Conservation (phyloP, 2,113 vertebrate genomes). For the Crotalus viridis region DNA sequence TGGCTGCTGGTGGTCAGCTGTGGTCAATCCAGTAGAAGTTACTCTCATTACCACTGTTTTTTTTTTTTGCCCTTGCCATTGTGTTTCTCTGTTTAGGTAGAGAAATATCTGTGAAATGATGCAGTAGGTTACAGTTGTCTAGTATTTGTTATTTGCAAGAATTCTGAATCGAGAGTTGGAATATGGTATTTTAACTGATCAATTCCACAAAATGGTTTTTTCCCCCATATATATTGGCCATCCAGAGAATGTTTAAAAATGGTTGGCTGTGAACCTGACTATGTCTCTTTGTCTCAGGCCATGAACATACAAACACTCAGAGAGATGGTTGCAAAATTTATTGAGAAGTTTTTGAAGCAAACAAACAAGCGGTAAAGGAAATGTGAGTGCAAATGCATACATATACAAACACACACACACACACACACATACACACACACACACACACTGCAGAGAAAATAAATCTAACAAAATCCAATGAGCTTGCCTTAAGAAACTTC, state of each 20-base stretch:
- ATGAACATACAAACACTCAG: background rate
- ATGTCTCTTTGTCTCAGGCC: background rate
- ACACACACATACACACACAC: too few species aligned
- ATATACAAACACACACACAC: too few species aligned
- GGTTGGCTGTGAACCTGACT: background rate
- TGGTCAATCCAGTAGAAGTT: too few species aligned
- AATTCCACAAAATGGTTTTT: background rate
- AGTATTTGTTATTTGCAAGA: background rate
- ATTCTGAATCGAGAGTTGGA: background rate
- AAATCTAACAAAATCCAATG: background rate
- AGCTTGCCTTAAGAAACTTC: background rate
- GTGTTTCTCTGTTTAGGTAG: too few species aligned
- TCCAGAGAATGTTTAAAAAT: background rate
- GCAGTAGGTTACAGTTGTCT: too few species aligned
- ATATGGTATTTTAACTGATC: background rate
- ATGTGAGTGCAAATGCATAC: background rate
- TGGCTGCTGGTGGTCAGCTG: too few species aligned
- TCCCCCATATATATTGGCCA: background rate
- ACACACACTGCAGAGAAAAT: background rate
- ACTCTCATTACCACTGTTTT: too few species aligned
- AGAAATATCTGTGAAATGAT: too few species aligned
- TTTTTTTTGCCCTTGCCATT: too few species aligned
- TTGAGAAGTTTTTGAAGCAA: background rate
- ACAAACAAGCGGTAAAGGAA: background rate
- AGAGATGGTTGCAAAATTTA: background rate